Conservation (phyloP, 1,140 invertebrate genomes). For the Chironomus striatipennis region DNA sequence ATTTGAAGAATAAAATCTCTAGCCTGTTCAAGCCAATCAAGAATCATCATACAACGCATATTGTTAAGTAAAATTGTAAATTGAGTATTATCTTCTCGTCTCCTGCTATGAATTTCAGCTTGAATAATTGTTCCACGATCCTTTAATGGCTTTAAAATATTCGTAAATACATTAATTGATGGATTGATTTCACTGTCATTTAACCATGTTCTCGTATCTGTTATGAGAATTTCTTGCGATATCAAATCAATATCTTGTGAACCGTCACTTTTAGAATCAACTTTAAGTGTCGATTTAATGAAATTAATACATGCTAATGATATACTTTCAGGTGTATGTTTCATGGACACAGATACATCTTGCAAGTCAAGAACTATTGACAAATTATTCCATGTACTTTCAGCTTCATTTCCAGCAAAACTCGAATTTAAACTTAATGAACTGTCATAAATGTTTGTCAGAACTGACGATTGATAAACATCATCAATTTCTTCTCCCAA, state of each 20-base stretch:
- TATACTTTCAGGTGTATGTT: conserved; percentile 47
- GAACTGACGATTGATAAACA: conserved; percentile 38
- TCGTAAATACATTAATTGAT: conserved; percentile 77
- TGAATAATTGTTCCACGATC: conserved; percentile 56
- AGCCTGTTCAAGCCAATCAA: conserved; percentile 87
- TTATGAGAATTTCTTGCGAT: conserved; percentile 82
- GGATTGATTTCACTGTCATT: conserved; percentile 43
- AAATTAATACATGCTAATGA: conserved; percentile 85
- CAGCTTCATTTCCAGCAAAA: conserved; percentile 27
- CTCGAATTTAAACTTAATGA: conserved; percentile 28
- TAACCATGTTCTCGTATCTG: conserved; percentile 55
- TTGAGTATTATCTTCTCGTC: conserved; percentile 57
- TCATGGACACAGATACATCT: conserved; percentile 74
- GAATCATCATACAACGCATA: conserved; percentile 86
- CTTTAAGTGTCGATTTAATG: conserved; percentile 75
- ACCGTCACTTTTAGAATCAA: conserved; percentile 77
- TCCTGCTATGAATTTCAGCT: conserved; percentile 75
- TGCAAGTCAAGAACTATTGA: conserved; percentile 76
- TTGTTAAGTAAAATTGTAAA: conserved; percentile 91
- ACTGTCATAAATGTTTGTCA: conserved; percentile 30
- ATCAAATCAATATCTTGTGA: conserved; percentile 88
- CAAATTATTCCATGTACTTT: conserved; percentile 58
- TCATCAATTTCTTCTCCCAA: conserved; percentile 83
- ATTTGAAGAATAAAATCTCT: conserved; percentile 63
- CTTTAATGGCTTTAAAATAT: conserved; percentile 69